Evolutionary conservation across 37 sponge, comb jelly and placozoan genomes (phyloP).

Genomic region (Geodia barretti): DNA sequence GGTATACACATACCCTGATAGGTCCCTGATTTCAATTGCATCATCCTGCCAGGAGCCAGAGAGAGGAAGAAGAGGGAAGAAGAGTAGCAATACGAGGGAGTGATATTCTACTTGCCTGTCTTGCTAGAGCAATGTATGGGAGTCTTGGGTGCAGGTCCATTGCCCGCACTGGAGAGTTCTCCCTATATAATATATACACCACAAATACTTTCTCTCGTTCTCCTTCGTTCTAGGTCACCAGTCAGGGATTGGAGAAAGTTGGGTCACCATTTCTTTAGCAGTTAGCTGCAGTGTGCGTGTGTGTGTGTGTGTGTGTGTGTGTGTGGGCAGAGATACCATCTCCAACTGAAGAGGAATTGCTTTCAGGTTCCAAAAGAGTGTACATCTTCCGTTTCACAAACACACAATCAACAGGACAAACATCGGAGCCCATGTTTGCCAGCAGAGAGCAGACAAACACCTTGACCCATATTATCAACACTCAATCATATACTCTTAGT

Average conservation of each 20-base stretch:
- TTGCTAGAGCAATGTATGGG: constrained; percentile 28
- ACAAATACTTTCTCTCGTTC: constrained; percentile 21
- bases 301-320: constrained; percentile 38
- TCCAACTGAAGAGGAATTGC: no score
- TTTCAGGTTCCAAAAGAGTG: no score
- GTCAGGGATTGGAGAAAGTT: no score
- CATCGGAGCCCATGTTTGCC: no score
- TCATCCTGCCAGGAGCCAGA: neutral
- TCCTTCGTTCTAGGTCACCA: neutral
- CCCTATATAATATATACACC: constrained; percentile 39
- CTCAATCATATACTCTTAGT: no score
- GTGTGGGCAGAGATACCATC: neutral
- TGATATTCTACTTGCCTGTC: constrained; percentile 33
- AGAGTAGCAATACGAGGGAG: neutral
- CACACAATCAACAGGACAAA: no score
- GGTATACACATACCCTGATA: constrained; percentile 10
- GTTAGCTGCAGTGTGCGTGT: constrained; percentile 15
- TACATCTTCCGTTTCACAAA: no score
- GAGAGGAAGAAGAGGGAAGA: neutral
- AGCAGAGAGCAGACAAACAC: no score
- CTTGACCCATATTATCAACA: no score
- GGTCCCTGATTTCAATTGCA: neutral
- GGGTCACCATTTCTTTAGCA: neutral
- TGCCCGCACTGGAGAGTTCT: constrained; percentile 14
- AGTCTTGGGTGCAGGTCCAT: constrained; percentile 44